Conservation (phyloP, 2,888 invertebrate species). For the Drosophila emarginata region DNA sequence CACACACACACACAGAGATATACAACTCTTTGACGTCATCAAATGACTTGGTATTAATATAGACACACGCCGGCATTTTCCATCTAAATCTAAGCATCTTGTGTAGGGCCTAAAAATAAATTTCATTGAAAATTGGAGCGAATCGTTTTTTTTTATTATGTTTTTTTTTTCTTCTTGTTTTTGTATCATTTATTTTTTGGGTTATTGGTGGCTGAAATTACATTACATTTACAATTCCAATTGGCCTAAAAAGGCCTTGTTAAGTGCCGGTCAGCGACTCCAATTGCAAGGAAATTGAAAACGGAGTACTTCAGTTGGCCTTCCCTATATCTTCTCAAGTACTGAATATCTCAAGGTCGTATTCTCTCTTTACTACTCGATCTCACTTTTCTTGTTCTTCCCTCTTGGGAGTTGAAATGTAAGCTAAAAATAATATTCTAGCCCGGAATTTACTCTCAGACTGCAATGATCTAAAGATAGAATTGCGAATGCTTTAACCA, state of each 20-base stretch:
- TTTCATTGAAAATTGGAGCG: constrained; percentile 77
- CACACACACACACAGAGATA: constrained; percentile 13
- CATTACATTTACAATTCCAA: not conserved
- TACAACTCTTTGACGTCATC: constrained; percentile 64
- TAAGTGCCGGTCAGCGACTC: constrained; percentile 38
- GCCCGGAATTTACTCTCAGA: constrained; percentile 57
- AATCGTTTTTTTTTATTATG: not conserved
- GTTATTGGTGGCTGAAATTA: constrained; percentile 17
- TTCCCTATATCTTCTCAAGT: not conserved
- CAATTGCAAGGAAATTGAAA: not conserved
- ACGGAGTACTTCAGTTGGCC: not conserved
- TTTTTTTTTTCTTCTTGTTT: too few relatives aligned
- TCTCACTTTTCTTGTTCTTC: constrained; percentile 20
- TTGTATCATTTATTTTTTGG: too few relatives aligned
- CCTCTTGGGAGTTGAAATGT: constrained; percentile 39
- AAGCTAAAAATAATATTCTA: constrained; percentile 59
- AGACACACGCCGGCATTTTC: constrained; percentile 69
- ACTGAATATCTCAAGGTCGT: constrained; percentile 54
- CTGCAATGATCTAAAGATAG: constrained; percentile 61
- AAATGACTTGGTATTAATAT: constrained; percentile 63
- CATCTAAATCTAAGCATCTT: constrained; percentile 39
- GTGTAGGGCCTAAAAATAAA: constrained; percentile 66
- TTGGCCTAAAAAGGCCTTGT: not conserved
- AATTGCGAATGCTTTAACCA: constrained; percentile 58
- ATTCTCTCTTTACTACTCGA: constrained; percentile 3